Conservation (phyloP, 2,797 vertebrate species). For the Coracias cyanogaster region DNA sequence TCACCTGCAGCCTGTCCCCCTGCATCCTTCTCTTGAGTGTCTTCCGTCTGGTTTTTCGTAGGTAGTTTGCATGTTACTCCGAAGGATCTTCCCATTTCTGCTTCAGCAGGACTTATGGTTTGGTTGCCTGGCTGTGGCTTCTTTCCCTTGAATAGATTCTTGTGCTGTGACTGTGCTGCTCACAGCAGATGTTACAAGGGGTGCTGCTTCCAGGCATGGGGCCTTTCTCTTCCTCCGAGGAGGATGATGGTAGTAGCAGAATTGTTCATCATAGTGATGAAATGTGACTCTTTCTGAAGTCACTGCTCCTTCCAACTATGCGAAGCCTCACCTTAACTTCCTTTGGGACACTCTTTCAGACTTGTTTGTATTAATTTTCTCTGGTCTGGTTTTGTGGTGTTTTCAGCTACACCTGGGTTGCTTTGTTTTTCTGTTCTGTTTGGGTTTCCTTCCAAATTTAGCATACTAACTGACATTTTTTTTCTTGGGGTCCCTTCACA, state of each 20-base stretch:
- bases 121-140: neutral
- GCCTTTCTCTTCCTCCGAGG: neutral
- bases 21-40: neutral
- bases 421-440: neutral
- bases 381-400: neutral
- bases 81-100: neutral
- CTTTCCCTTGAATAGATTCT: neutral
- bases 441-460: neutral
- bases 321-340: neutral
- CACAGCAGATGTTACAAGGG: neutral
- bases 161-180: neutral
- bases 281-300: neutral
- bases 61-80: neutral
- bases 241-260: neutral
- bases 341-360: neutral
- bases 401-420: neutral
- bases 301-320: neutral
- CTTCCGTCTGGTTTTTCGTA: neutral
- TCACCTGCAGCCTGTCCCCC: neutral
- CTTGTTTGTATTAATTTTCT: neutral
- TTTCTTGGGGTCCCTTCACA: neutral
- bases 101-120: neutral
- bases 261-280: neutral
- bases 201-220: accelerated
- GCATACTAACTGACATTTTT: neutral